Conservation (phyloP, 2,113 vertebrate genomes). For the Notarius lentiginosus region DNA sequence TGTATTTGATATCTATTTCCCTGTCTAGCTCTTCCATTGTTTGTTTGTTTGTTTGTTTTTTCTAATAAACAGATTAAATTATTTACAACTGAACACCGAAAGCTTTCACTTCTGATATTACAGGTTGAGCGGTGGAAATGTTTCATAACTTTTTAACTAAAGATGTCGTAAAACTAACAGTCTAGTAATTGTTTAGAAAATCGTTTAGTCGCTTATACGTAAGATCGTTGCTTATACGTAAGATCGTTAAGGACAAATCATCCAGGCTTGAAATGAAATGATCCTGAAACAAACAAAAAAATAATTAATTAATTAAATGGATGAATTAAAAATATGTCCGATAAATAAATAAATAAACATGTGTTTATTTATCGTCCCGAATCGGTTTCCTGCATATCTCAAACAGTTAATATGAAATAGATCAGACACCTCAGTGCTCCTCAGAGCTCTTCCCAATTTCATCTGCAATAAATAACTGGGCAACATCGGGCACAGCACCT, state of each 20-base stretch:
- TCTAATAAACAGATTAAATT: too few relatives aligned
- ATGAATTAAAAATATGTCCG: background rate
- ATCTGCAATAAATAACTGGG: conserved; percentile 99
- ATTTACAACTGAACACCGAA: too few relatives aligned
- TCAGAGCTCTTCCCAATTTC: conserved; percentile 97
- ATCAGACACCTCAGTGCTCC: conserved; percentile 96
- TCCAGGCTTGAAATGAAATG: background rate
- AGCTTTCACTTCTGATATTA: too few relatives aligned
- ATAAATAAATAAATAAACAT: background rate
- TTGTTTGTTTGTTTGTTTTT: too few relatives aligned
- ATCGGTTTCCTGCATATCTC: conserved; percentile 63
- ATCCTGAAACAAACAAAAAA: background rate
- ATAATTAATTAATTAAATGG: background rate
- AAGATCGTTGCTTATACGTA: background rate
- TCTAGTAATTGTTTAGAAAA: background rate
- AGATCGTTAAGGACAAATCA: background rate
- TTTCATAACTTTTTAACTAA: background rate
- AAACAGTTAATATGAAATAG: conserved; percentile 99
- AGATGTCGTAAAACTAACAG: background rate
- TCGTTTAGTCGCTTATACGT: background rate
- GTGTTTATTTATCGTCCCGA: background rate
- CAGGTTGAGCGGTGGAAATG: too few relatives aligned
- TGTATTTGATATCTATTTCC: too few relatives aligned
- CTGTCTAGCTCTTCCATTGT: too few relatives aligned
- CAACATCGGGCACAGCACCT: conserved; percentile 99